Evolutionary conservation across 2,888 invertebrate species (phyloP), one percentile per base, ranked within the genome.

Genomic region (Odontomyia ornata): DNA sequence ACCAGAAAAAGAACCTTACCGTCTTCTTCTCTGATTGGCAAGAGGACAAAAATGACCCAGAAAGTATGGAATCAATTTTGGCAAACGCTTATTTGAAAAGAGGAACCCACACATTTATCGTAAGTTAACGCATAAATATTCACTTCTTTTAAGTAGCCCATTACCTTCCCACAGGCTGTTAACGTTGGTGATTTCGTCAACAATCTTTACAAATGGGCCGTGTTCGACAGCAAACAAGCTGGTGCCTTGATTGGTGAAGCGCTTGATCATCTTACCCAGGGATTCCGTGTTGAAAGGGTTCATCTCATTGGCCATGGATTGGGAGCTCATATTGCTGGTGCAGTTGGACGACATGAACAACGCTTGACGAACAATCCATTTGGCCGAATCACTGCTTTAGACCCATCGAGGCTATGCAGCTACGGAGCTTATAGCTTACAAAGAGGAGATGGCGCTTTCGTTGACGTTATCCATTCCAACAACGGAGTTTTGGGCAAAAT

Each of bases 311-410:
- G 82, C 13, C 84, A 85, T 69, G 83, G 83, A 76, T 80, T 83
- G 52, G 84, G 82, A 65, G 85, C 86, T 43, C 85, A 86, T 73
- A 84, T 86, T 69, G 85, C 83, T 73, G 86, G 87, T 56, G 80
- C 80, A n/a, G 84, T 84, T 79, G 86, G 83, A 5, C 82, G 83
- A 77, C 81, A 83, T 73, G 85, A 80, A 78, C 81, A 81, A n/a
- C 83, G 84, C 30, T 79, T 81, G 21, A 86, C 84, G 46, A 83
- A 84, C 76, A 81, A 83, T 76, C 80, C 82, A 80, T 79, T 86
- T 67, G 84, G 83, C 52, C 85, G 85, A 80, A 84, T 87, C 75
- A 86, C 86, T 46, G 87, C 83, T 36, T 80, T 86, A 81, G 86
- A 86, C 75, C 84, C 86, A 71, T 78, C 84, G 5, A 82, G 81